Evolutionary conservation across 2,113 vertebrate species (phyloP).

Genomic region (Plecotus auritus): DNA sequence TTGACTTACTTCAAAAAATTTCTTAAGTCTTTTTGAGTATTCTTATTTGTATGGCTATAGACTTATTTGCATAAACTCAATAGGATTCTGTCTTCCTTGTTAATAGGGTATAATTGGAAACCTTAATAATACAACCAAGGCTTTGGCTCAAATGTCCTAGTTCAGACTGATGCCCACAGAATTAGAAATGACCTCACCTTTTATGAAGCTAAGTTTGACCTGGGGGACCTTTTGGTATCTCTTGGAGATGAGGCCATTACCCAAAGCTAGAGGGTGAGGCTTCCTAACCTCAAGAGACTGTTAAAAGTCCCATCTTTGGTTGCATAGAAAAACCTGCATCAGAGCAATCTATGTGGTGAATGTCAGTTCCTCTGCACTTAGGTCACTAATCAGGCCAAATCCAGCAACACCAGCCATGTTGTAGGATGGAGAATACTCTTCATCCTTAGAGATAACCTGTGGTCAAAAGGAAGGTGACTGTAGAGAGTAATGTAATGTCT

Average conservation of each 20-base stretch:
- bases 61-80: neutral
- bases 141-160: neutral
- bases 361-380: too few relatives aligned
- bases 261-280: neutral
- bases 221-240: too few relatives aligned
- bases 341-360: neutral
- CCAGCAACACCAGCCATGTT: too few relatives aligned
- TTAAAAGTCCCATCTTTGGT: neutral
- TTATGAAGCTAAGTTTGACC: neutral
- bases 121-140: neutral
- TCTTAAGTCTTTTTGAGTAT: neutral
- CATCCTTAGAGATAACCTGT: too few relatives aligned
- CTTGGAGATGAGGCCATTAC: neutral
- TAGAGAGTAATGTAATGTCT: too few relatives aligned
- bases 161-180: neutral
- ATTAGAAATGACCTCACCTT: neutral
- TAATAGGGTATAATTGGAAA: too few relatives aligned
- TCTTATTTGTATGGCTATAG: neutral
- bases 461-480: too few relatives aligned
- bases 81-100: too few relatives aligned
- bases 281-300: neutral
- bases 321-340: neutral
- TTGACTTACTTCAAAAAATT: neutral
- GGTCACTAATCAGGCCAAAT: neutral
- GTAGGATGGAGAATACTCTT: too few relatives aligned